Conservation (phyloP, 53 echinoderm and acorn worm species). For the Arbacia lixula region DNA sequence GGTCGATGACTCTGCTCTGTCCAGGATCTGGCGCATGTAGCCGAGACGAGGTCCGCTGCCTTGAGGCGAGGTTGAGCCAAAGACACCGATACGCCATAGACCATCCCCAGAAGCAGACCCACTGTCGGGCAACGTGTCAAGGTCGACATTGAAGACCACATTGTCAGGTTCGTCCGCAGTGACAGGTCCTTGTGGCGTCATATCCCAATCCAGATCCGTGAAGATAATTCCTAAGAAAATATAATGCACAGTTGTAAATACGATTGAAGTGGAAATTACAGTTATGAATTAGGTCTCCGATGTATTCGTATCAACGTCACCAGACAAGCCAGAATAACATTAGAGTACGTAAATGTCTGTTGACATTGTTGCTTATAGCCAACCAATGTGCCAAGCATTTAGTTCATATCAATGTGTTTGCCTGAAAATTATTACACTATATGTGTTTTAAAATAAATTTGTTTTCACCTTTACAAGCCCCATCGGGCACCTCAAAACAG, state of each 20-base stretch:
- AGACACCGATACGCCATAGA: conserved; percentile 91
- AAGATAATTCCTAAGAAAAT: conserved; percentile 69
- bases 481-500: conserved; percentile 86
- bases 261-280: too few relatives aligned
- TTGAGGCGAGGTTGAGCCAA: conserved; percentile 64
- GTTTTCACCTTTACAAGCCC: conserved; percentile 79
- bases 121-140: conserved; percentile 61
- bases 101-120: conserved; percentile 73
- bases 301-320: too few relatives aligned
- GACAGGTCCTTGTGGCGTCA: conserved; percentile 39
- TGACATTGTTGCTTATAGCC: too few relatives aligned
- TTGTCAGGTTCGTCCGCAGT: conserved; percentile 56
- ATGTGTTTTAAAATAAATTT: too few relatives aligned
- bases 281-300: too few relatives aligned
- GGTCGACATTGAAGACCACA: conserved; percentile 53
- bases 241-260: neutral
- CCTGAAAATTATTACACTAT: too few relatives aligned
- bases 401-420: too few relatives aligned
- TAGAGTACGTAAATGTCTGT: too few relatives aligned
- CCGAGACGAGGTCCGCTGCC: conserved; percentile 70
- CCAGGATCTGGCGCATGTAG: conserved; percentile 78
- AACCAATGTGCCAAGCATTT: too few relatives aligned
- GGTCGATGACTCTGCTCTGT: conserved; percentile 54
- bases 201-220: conserved; percentile 76
- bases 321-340: too few relatives aligned